Evolutionary conservation across 1,140 invertebrate genomes (phyloP).

Genomic region (Drosophila erecta): DNA sequence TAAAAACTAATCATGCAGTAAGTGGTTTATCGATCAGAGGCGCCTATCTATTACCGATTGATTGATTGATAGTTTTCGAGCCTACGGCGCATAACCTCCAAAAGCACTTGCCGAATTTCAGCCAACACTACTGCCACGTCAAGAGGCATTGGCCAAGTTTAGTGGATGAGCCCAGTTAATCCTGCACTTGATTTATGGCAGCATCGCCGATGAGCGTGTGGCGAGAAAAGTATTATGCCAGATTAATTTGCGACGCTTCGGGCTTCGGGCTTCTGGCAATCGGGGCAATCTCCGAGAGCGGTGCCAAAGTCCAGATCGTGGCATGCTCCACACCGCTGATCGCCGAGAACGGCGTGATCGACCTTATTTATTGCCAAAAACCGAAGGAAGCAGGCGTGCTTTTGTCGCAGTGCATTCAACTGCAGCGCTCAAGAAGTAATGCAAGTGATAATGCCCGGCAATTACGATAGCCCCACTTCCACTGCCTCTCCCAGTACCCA

Average conservation of each 20-base stretch:
- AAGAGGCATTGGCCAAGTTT: neutral
- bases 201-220: slow-evolving; percentile 28
- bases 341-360: slow-evolving; percentile 36
- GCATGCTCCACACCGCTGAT: slow-evolving; percentile 66
- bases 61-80: slow-evolving; percentile 28
- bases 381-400: slow-evolving; percentile 4
- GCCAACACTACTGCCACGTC: slow-evolving; percentile 13
- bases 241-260: slow-evolving; percentile 9
- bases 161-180: slow-evolving; percentile 16
- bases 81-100: slow-evolving; percentile 32
- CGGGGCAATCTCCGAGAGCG: slow-evolving; percentile 61
- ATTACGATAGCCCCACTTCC: slow-evolving; percentile 47
- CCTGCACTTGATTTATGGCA: slow-evolving; percentile 27
- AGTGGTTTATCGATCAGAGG: neutral
- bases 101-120: slow-evolving; percentile 15
- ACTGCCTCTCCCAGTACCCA: no score
- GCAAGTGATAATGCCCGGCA: slow-evolving; percentile 58
- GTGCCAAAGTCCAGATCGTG: slow-evolving; percentile 68
- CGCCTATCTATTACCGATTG: slow-evolving; percentile 15
- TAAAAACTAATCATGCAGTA: slow-evolving; percentile 11
- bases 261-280: slow-evolving; percentile 18
- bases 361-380: slow-evolving; percentile 31
- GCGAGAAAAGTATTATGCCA: slow-evolving; percentile 1
- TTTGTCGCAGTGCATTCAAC: slow-evolving; percentile 71
- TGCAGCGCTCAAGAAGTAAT: slow-evolving; percentile 36